phyloP scores from a whole-genome alignment of 2,888 invertebrate genomes.

The Gandaritis pyraliata region DNA sequence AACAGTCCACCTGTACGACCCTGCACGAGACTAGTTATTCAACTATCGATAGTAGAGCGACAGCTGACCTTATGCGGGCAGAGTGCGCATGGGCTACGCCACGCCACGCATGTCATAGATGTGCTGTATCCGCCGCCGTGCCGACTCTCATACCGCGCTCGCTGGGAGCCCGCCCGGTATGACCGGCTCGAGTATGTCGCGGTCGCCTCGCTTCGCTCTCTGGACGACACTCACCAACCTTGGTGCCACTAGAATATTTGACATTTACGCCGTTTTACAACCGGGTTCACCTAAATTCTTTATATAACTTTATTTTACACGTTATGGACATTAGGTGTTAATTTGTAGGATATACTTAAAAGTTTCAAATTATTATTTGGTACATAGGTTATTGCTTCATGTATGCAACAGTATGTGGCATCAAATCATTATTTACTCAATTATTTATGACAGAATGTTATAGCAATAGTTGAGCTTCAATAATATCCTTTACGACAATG shows the following conservation, averaged over 20 bases:
- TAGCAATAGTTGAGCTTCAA: too few species aligned
- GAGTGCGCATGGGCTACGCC: conserved; percentile 16
- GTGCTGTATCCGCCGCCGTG: not conserved
- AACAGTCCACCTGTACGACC: conserved; percentile 66
- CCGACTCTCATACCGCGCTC: conserved; percentile 20
- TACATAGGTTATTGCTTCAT: too few species aligned
- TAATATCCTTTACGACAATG: too few species aligned
- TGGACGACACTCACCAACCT: conserved; percentile 55
- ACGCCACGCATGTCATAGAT: conserved; percentile 19
- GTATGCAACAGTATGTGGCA: too few species aligned
- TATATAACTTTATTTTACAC: not conserved
- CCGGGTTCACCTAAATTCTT: conserved; percentile 30
- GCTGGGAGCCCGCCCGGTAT: not conserved
- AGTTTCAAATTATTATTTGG: too few species aligned
- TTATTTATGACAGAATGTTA: too few species aligned
- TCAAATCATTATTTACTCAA: too few species aligned
- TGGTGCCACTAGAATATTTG: conserved; percentile 52
- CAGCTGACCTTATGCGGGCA: conserved; percentile 64
- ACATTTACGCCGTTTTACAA: conserved; percentile 58
- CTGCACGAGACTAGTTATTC: conserved; percentile 70
- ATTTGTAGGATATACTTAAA: not conserved
- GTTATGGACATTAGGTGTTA: conserved; percentile 3
- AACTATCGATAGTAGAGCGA: conserved; percentile 68
- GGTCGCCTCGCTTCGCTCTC: conserved; percentile 6
- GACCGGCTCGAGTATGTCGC: conserved; percentile 2